Conservation (phyloP, 2,888 invertebrate genomes). For the Netelia inedita region DNA sequence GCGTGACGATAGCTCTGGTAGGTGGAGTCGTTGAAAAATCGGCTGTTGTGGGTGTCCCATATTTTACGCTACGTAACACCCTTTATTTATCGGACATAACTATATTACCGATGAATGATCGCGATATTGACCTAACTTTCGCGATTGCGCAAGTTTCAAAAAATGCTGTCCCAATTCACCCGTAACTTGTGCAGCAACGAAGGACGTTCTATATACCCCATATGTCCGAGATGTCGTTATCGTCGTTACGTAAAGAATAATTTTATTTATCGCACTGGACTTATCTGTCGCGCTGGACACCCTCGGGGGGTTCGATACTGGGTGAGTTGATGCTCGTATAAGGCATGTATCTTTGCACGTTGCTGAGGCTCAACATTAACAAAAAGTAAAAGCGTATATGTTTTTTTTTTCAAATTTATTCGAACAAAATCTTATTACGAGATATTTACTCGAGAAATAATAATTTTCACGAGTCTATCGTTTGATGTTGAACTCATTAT, state of each 20-base stretch:
- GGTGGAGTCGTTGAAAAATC: neutral
- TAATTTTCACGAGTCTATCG: too few species aligned
- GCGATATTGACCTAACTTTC: slow-evolving; percentile 64
- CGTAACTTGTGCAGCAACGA: slow-evolving; percentile 20
- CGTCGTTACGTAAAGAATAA: slow-evolving; percentile 33
- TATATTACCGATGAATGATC: slow-evolving; percentile 25
- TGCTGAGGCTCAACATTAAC: neutral
- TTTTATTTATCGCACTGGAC: slow-evolving; percentile 54
- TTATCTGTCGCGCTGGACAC: neutral
- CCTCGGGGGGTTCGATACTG: neutral
- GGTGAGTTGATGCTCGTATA: too few species aligned
- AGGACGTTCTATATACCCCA: neutral
- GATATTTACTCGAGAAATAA: too few species aligned
- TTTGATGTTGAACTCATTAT: too few species aligned
- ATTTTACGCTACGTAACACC: slow-evolving; percentile 10
- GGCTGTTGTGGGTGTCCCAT: slow-evolving; percentile 27
- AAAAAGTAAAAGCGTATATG: neutral
- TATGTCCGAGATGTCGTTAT: slow-evolving; percentile 29
- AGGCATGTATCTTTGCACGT: too few species aligned
- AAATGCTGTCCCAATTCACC: slow-evolving; percentile 33
- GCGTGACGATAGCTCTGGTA: slow-evolving; percentile 2
- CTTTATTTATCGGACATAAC: slow-evolving; percentile 20
- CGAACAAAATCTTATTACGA: too few species aligned
- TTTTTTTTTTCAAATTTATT: too few species aligned
- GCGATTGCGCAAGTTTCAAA: slow-evolving; percentile 49